Evolutionary conservation across 2,797 vertebrate genomes (phyloP).

Genomic region (Clarias laeviceps): DNA sequence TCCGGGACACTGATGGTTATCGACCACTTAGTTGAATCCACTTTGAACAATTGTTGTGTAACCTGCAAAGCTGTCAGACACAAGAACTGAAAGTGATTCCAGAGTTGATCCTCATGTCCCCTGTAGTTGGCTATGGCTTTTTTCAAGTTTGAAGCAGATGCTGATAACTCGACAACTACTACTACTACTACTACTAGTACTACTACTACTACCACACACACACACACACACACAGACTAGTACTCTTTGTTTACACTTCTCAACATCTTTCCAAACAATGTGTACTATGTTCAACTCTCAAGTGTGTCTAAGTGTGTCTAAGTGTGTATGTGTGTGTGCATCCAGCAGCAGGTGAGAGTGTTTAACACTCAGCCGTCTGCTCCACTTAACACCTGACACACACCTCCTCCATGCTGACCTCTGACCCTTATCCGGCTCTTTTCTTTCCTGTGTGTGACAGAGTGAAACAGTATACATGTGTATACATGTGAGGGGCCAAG

Average conservation of each 20-base stretch:
- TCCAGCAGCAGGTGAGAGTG: slow-evolving; percentile 71
- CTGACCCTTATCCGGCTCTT: slow-evolving; percentile 62
- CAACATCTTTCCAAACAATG: slow-evolving; percentile 11
- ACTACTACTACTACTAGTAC: too few relatives aligned
- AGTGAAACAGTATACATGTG: slow-evolving; percentile 42
- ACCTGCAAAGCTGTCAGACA: too few relatives aligned
- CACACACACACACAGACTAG: not conserved
- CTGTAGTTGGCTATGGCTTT: too few relatives aligned
- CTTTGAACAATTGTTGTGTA: too few relatives aligned
- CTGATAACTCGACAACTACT: too few relatives aligned
- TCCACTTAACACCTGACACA: slow-evolving; percentile 84
- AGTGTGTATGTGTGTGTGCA: slow-evolving; percentile 3
- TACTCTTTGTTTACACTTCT: not conserved
- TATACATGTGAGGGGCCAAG: slow-evolving; percentile 62
- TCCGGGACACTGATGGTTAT: too few relatives aligned
- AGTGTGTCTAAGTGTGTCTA: not conserved
- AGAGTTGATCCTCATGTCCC: too few relatives aligned
- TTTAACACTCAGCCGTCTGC: slow-evolving; percentile 71
- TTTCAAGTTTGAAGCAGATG: too few relatives aligned
- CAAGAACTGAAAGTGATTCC: too few relatives aligned
- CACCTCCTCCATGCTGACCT: slow-evolving; percentile 70
- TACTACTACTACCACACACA: slow-evolving; percentile 8
- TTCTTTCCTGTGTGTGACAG: slow-evolving; percentile 39
- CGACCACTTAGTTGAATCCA: too few relatives aligned
- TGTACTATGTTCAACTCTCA: not conserved